These are phyloP conservation scores for Chrysopilus asiliformis DNA, from an alignment of 2,888 invertebrate species.

Conservation along the genomic window DNA sequence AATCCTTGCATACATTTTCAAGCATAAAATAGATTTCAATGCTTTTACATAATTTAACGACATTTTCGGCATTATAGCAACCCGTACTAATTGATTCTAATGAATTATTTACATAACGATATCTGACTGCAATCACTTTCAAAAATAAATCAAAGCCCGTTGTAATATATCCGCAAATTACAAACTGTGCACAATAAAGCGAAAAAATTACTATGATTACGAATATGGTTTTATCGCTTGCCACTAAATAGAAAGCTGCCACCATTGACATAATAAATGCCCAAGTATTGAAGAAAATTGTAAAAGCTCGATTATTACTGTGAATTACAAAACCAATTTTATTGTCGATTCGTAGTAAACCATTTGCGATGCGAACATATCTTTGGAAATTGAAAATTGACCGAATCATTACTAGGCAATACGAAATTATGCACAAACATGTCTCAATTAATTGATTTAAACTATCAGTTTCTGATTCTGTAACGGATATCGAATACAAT, in stretches of 20 bases:
- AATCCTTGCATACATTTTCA: no score
- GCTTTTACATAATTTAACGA: no score
- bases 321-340: slow-evolving; percentile 2
- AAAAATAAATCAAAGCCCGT: no score
- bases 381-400: slow-evolving; percentile 19
- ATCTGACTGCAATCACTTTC: no score
- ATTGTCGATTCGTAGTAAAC: slow-evolving; percentile 3
- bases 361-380: slow-evolving; percentile 19
- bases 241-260: slow-evolving; percentile 1
- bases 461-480: slow-evolving; percentile 14
- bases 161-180: slow-evolving; percentile 7
- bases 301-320: slow-evolving; percentile 1
- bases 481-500: slow-evolving; percentile 12
- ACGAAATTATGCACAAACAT: slow-evolving; percentile 16
- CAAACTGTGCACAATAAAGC: slow-evolving; percentile 3
- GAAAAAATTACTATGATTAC: slow-evolving; percentile 1
- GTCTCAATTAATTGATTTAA: slow-evolving; percentile 6
- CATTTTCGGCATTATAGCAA: no score
- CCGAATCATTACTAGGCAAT: slow-evolving; percentile 21
- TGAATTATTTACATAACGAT: no score
- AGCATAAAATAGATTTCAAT: no score
- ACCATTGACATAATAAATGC: background rate
- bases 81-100: no score
- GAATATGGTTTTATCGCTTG: no score
- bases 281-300: background rate